Evolutionary conservation across 1,140 invertebrate species (phyloP), one percentile per base, ranked within the genome.

Genomic region (Chironomus tepperi): DNA sequence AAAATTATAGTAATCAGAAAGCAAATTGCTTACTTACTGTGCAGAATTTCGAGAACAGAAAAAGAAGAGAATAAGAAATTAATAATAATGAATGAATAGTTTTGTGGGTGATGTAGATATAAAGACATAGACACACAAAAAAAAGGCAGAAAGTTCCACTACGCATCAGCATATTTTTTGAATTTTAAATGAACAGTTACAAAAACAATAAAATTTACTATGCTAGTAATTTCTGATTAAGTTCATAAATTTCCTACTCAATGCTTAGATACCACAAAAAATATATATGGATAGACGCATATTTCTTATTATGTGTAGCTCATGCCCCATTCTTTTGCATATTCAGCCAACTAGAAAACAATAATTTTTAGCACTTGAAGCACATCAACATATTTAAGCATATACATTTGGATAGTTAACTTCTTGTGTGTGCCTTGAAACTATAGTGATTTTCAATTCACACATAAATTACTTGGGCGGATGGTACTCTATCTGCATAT

Each of bases 381-480:
- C 9, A 21, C 18, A 57, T 10, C 9, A 70, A 70, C 65, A 70
- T 34, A 34, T 34, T 34, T 34, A 34, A 34, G 24, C 24, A 34
- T 34, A 34, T 34, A 34, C 24, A 34, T 34, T 34, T 34, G 1
- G 24, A 34, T 34, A 34, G 24, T 34, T 34, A 2, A 34, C 24
- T 34, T 34, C 24, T 34, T 34, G 24, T 1, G 5, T 34, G 24
- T 34, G 24, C 2, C 24, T 34, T 34, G 24, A 21, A 70, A 70
- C 65, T 70, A 21, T 70, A 70, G 65, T 70, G 65, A 70, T 70
- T 70, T 70, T 70, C 65, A 70, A 21, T 21, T 18, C 65, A 70
- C 65, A 21, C 65, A 70, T 70, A 70, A 70, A 70, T 70, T 70
- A 70, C 19, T 18, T 34, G 65, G 16, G 65, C 16, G 65, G 9